Conservation (phyloP, 1,140 invertebrate genomes). For the Piezodorus guildinii region DNA sequence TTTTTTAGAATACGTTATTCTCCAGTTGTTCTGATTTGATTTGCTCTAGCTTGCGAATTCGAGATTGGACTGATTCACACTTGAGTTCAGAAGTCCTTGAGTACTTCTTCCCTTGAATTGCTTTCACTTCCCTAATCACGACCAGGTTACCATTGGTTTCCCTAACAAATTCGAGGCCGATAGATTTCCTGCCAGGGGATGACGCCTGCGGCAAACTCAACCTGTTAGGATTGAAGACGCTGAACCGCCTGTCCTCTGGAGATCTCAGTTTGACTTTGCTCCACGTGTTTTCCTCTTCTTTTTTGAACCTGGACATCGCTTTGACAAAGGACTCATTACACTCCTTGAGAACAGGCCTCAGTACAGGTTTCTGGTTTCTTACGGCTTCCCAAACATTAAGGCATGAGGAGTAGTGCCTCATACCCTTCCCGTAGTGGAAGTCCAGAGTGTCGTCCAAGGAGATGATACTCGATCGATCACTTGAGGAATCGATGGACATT, state of each 20-base stretch:
- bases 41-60: conserved; percentile 40
- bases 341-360: conserved; percentile 36
- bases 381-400: conserved; percentile 31
- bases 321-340: conserved; percentile 40
- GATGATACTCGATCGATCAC: conserved; percentile 42
- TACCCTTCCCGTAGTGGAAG: conserved; percentile 32
- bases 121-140: conserved; percentile 40
- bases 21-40: conserved; percentile 30
- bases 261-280: conserved; percentile 31
- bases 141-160: conserved; percentile 37
- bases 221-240: conserved; percentile 24
- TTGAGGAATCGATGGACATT: conserved; percentile 44
- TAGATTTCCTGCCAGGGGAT: conserved; percentile 22
- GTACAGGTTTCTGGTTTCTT: conserved; percentile 27
- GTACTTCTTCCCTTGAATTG: conserved; percentile 40
- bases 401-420: conserved; percentile 28
- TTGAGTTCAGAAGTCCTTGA: conserved; percentile 42
- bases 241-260: conserved; percentile 21
- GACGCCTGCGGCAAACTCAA: conserved; percentile 5
- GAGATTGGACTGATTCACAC: conserved; percentile 42
- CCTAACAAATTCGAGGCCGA: conserved; percentile 28
- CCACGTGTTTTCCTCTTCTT: conserved; percentile 23
- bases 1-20: conserved; percentile 6
- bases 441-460: conserved; percentile 43
- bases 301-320: conserved; percentile 37